These are phyloP conservation scores for Oreochromis tanganicae DNA, from an alignment of 2,113 vertebrate genomes.

Conservation along the genomic window DNA sequence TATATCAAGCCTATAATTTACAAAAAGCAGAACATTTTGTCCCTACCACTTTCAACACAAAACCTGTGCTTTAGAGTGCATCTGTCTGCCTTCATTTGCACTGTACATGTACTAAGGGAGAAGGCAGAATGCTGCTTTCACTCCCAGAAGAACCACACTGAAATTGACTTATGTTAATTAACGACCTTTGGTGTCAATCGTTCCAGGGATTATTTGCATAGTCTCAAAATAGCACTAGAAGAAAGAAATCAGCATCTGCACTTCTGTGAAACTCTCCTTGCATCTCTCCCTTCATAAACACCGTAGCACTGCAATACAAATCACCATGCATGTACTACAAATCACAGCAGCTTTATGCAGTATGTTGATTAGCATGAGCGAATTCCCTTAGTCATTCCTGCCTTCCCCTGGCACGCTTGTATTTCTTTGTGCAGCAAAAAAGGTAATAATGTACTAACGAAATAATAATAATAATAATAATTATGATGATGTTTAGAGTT, in stretches of 20 bases:
- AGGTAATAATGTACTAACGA: neutral
- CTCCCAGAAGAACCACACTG: conserved; percentile 42
- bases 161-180: conserved; percentile 69
- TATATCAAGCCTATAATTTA: neutral
- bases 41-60: neutral
- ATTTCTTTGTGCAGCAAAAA: neutral
- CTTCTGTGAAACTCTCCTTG: conserved; percentile 18
- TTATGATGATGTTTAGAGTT: neutral
- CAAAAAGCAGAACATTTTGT: neutral
- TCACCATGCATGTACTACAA: conserved; percentile 40
- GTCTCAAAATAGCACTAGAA: conserved; percentile 54
- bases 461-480: neutral
- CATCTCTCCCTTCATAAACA: conserved; percentile 15
- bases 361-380: conserved; percentile 29
- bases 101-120: conserved; percentile 1
- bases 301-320: conserved; percentile 26
- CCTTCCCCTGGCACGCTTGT: neutral
- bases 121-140: conserved; percentile 14
- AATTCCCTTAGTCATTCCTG: neutral
- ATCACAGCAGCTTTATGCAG: conserved; percentile 10
- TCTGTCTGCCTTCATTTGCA: neutral
- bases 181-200: conserved; percentile 66
- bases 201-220: conserved; percentile 60
- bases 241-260: conserved; percentile 51
- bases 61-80: neutral